Percentiles rank a stretch among this genome's conserved stretches.
These are phyloP conservation scores for Podilymbus podiceps DNA, from an alignment of 2,113 vertebrate species.

Conservation along the genomic window DNA sequence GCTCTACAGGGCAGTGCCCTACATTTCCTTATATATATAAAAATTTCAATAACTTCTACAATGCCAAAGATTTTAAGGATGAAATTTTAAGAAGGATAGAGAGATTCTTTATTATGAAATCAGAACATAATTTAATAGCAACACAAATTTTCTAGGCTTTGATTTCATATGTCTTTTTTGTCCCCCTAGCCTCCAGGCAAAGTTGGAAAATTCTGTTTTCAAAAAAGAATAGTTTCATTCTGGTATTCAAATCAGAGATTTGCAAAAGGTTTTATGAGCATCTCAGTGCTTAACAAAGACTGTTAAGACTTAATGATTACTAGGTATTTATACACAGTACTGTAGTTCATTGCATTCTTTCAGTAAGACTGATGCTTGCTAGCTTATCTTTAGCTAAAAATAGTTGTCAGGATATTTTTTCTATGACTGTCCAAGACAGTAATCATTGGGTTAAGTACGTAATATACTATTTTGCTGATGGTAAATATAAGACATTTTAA, in stretches of 20 bases:
- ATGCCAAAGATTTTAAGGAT: background rate
- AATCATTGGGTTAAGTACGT: background rate
- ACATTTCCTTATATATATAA: background rate
- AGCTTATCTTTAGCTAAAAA: background rate
- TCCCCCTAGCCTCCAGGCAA: background rate
- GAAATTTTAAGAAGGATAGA: background rate
- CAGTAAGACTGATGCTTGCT: background rate
- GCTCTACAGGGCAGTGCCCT: background rate
- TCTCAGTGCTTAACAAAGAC: background rate
- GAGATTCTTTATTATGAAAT: background rate
- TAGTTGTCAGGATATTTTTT: background rate
- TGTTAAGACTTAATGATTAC: background rate
- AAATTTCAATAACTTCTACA: background rate
- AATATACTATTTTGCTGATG: background rate
- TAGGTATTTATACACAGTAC: background rate
- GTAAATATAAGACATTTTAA: background rate
- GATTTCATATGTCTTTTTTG: background rate
- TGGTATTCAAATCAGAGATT: background rate
- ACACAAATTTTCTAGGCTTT: background rate
- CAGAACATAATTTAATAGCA: background rate
- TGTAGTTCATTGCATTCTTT: background rate
- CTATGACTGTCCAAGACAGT: background rate
- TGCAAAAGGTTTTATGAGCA: background rate
- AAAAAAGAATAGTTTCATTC: background rate
- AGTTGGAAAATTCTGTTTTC: background rate